phyloP scores from a whole-genome alignment of 2,888 invertebrate genomes.

The Lutraria lutraria region DNA sequence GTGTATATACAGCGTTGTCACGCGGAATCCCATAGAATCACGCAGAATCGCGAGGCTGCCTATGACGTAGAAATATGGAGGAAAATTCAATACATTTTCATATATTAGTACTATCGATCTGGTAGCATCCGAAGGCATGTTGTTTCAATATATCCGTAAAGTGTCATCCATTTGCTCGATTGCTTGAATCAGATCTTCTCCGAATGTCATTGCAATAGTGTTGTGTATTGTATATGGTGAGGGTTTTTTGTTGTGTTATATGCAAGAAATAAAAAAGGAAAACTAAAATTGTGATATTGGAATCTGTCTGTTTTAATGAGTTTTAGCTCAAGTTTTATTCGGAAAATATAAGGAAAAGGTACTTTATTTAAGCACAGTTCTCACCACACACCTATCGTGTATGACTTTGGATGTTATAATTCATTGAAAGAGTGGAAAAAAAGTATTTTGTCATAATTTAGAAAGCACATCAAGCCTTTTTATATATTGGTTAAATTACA shows the following conservation, averaged over 20 bases:
- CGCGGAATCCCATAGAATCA: conserved; percentile 55
- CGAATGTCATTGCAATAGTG: conserved; percentile 46
- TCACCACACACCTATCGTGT: neutral
- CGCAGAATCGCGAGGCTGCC: conserved; percentile 53
- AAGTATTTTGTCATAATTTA: neutral
- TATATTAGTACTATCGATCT: conserved; percentile 69
- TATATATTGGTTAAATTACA: conserved; percentile 26
- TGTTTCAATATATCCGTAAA: conserved; percentile 44
- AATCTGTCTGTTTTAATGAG: neutral
- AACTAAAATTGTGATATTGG: conserved; percentile 9
- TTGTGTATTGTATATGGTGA: conserved; percentile 36
- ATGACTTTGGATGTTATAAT: neutral
- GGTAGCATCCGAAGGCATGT: conserved; percentile 55
- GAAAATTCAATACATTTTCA: conserved; percentile 66
- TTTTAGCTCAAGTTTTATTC: conserved; percentile 17
- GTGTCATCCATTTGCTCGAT: conserved; percentile 54
- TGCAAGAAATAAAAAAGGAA: neutral
- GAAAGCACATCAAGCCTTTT: neutral
- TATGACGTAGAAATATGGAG: conserved; percentile 67
- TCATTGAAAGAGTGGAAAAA: neutral
- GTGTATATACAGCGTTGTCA: conserved; percentile 57
- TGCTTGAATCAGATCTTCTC: conserved; percentile 49
- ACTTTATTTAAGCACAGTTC: neutral
- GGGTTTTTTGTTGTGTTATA: conserved; percentile 1
- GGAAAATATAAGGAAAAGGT: conserved; percentile 15